phyloP scores from a whole-genome alignment of 2,113 vertebrate genomes.

The Gasterosteus nipponicus region DNA sequence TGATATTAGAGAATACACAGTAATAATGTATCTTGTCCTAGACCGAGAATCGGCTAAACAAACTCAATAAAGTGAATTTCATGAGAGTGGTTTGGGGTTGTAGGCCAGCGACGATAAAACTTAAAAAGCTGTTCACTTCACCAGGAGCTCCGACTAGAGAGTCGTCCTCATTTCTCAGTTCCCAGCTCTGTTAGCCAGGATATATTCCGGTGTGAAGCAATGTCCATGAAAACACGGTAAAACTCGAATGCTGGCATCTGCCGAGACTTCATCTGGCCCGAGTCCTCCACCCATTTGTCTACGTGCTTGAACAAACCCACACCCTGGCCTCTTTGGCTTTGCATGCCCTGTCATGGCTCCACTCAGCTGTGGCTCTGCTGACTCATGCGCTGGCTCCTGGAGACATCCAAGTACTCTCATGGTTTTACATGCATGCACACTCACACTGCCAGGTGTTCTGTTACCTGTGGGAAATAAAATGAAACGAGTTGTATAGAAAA shows the following conservation, averaged over 20 bases:
- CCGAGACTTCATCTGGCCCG: slow-evolving; percentile 75
- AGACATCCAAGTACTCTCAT: slow-evolving; percentile 57
- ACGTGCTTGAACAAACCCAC: slow-evolving; percentile 26
- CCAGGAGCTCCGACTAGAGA: slow-evolving; percentile 63
- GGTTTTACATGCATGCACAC: slow-evolving; percentile 64
- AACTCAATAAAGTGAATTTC: slow-evolving; percentile 64
- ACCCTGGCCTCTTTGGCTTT: slow-evolving; percentile 44
- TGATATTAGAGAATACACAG: slow-evolving; percentile 31
- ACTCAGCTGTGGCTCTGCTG: slow-evolving; percentile 71
- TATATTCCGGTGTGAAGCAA: slow-evolving; percentile 73
- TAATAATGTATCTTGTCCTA: slow-evolving; percentile 49
- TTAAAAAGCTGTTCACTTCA: slow-evolving; percentile 36
- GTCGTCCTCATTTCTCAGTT: slow-evolving; percentile 66
- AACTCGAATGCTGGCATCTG: slow-evolving; percentile 75
- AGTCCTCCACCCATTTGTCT: slow-evolving; percentile 63
- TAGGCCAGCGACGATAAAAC: slow-evolving; percentile 57
- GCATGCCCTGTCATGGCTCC: slow-evolving; percentile 49
- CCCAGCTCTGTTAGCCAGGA: slow-evolving; percentile 74
- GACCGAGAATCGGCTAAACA: slow-evolving; percentile 64
- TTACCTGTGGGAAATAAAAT: slow-evolving; percentile 66
- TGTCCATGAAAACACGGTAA: slow-evolving; percentile 76
- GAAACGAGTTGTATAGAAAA: slow-evolving; percentile 58
- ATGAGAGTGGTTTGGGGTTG: slow-evolving; percentile 52
- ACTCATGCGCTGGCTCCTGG: slow-evolving; percentile 71
- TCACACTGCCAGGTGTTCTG: slow-evolving; percentile 59